Evolutionary conservation across 2,888 invertebrate species (phyloP).

Genomic region (Oxytorus armatus): DNA sequence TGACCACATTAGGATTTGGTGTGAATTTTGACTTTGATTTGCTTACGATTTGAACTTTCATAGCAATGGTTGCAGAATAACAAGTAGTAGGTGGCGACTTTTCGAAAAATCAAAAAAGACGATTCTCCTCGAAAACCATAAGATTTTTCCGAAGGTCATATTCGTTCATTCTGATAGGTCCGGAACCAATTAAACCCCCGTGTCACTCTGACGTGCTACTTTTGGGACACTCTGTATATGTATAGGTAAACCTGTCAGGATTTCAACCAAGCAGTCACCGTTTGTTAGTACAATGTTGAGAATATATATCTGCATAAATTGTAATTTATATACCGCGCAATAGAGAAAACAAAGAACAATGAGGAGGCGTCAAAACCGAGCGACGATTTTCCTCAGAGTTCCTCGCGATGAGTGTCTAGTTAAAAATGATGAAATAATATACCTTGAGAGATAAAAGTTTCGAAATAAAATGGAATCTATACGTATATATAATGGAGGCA

Average conservation of each 20-base stretch:
- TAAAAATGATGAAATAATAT: constrained; percentile 71
- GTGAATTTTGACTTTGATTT: too few relatives aligned
- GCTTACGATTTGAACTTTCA: too few relatives aligned
- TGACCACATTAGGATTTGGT: too few relatives aligned
- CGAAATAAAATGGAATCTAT: constrained; percentile 34
- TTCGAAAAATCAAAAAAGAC: too few relatives aligned
- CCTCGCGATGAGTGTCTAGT: constrained; percentile 55
- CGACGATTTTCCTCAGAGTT: constrained; percentile 22
- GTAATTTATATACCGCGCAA: neutral
- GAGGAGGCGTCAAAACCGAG: constrained; percentile 11
- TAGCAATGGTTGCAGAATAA: too few relatives aligned
- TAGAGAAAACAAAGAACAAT: constrained; percentile 7
- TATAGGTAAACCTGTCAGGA: neutral
- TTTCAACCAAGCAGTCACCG: neutral
- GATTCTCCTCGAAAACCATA: too few relatives aligned
- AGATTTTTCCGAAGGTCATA: too few relatives aligned
- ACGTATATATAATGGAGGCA: constrained; percentile 5
- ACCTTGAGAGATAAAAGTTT: constrained; percentile 64
- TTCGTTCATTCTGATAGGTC: too few relatives aligned
- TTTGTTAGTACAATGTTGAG: neutral
- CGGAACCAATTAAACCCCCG: too few relatives aligned
- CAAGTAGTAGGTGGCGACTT: too few relatives aligned
- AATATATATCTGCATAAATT: neutral
- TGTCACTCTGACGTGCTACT: too few relatives aligned
- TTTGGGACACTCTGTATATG: too few relatives aligned